Evolutionary conservation across 2,797 vertebrate genomes (phyloP), one percentile per base, ranked within the genome.

Genomic region (Triplophysa bombifrons): DNA sequence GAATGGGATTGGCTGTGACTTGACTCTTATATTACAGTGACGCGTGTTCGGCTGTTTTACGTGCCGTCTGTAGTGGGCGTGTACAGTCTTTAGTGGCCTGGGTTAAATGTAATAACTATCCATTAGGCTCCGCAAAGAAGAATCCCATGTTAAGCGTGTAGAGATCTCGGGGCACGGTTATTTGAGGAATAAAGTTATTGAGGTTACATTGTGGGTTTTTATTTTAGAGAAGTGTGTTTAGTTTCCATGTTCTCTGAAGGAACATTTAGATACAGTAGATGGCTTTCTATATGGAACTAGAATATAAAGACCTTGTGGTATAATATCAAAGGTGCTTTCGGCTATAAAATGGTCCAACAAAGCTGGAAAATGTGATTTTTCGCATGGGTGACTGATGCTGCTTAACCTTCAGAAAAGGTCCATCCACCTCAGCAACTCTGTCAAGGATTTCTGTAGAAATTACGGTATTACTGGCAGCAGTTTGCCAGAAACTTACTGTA

Each of bases 1-100:
- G 22, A 73, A 72, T 65, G 63, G 60, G 56, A 71, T 72, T 71
- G 51, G 61, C 41, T 75, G 82, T 72, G 72, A 53, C 67, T 78
- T 63, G 27, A 78, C 63, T 61, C 76, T 70, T 70, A 41, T 5
- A 61, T 69, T 70, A 63, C 66, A 61, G 27, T 41, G 10, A 16
- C 14, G 58, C 50, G 27, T 53, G 66, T 70, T 70, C 30, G 17
- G 55, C 22, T 25, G 53, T 38, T 69, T 46, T 50, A 44, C 4
- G 16, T 76, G 63, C 20, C 12, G 0, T 20, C 13, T 38, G 19
- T 53, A 27, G 56, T 25, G 56, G 20, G 56, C n/a, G 0, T 1
- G 13, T 61, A n/a, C 55, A 14, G 56, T 61, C 16, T 72, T 16
- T 20, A n/a, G 51, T 46, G 38, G 55, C 38, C 22, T 56, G 20